Base-by-base conservation (phyloP, 2,797 vertebrate species). In the Paramormyrops hopkinsi region DNA sequence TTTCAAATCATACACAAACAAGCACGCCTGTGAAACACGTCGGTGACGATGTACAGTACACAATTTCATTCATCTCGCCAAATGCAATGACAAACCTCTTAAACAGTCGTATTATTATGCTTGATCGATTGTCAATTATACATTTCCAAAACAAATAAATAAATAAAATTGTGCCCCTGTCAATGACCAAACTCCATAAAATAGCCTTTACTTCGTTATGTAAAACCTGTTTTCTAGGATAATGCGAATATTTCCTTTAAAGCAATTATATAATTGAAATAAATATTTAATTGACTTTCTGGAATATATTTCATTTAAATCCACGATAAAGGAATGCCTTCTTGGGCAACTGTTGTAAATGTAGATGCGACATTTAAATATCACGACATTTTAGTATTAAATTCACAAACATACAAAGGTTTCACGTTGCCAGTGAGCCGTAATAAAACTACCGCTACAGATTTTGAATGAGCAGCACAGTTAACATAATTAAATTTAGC, bases 251-350 rank as follows among this genome's bases (percentile, higher is more conserved):
- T 25, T 54, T 54, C 33, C 41, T 62, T 69, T 19, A 50, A 5
- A 48, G 41, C 56, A 86, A 86, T 86, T 69, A 89, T 89, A 86
- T 89, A 89, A 89, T 86, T 86, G 2, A 17, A 53, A 69, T 89
- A 69, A 89, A 89, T 69, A 89, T 86, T 86, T 65, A 89, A 86
- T 73, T 86, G 82, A 46, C 88, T 79, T 89, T 84, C 53, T 48
- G 73, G 41, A 19, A 25, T 41, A 83, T 86, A 37, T 50, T 86
- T 86, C 8, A 85, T 59, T 65, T 17, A 89, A 44, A 22, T n/a
- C 56, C 25, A 37, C 48, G 83, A 83, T 56, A 51, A 9, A 89
- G 41, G 25, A 89, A 56, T 82, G 9, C 14, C 76, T 53, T 46
- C 37, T 73, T 51, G 22, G 44, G 25, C 19, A 46, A 25, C 53